Percentiles rank a stretch among this genome's conserved stretches.
These are phyloP conservation scores for Limnephilus marmoratus DNA, from an alignment of 2,888 invertebrate species.

Conservation along the genomic window DNA sequence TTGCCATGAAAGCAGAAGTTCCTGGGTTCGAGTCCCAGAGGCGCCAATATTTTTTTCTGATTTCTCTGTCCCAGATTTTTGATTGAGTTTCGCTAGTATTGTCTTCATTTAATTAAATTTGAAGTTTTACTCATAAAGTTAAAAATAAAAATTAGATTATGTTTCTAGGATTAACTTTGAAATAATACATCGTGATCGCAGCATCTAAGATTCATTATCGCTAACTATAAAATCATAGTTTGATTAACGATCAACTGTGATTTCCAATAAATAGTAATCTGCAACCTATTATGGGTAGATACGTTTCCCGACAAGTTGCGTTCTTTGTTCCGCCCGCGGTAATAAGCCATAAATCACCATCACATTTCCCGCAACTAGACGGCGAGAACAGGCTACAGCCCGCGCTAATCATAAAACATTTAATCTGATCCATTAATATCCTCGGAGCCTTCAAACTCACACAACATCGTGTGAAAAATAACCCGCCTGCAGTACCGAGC, in stretches of 20 bases:
- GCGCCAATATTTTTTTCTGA: too few species aligned
- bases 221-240: neutral
- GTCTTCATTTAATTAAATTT: too few species aligned
- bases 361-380: slow-evolving; percentile 18
- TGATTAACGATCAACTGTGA: neutral
- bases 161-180: neutral
- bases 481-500: slow-evolving; percentile 40
- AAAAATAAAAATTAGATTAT: too few species aligned
- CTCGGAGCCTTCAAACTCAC: slow-evolving; percentile 59
- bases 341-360: slow-evolving; percentile 35
- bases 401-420: slow-evolving; percentile 62
- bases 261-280: slow-evolving; percentile 11
- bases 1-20: too few species aligned
- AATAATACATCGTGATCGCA: neutral
- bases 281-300: neutral
- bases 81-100: too few species aligned
- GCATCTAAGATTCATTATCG: neutral
- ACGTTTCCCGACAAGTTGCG: neutral
- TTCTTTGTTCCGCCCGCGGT: slow-evolving; percentile 36
- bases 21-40: too few species aligned
- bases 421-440: slow-evolving; percentile 65
- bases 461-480: slow-evolving; percentile 59
- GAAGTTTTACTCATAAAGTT: too few species aligned
- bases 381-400: slow-evolving; percentile 22
- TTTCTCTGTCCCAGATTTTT: too few species aligned